phyloP scores from a whole-genome alignment of 2,797 vertebrate genomes.

The Acrossocheilus wenchowensis region DNA sequence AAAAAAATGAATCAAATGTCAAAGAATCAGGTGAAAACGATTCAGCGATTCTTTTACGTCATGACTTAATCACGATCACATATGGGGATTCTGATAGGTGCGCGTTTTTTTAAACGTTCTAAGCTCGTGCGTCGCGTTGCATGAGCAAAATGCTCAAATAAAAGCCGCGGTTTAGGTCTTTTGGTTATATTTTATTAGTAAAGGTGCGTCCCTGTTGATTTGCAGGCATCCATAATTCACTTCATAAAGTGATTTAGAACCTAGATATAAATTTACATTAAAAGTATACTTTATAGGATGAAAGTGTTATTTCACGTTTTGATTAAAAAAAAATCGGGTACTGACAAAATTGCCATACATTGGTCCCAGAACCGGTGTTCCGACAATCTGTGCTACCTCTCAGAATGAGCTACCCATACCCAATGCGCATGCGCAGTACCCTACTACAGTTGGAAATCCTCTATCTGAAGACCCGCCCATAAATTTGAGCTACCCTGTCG shows the following conservation, averaged over 20 bases:
- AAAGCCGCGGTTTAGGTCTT: background rate
- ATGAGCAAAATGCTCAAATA: too few relatives aligned
- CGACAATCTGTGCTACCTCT: too few relatives aligned
- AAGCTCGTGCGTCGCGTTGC: too few relatives aligned
- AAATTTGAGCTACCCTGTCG: too few relatives aligned
- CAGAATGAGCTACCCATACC: too few relatives aligned
- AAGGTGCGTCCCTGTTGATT: background rate
- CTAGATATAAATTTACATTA: background rate
- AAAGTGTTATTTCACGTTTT: background rate
- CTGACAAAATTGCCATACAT: background rate
- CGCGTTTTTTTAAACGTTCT: too few relatives aligned
- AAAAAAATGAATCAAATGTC: background rate
- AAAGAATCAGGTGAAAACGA: background rate
- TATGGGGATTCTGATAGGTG: background rate
- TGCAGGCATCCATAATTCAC: background rate
- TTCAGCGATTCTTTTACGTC: background rate
- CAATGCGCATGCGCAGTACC: too few relatives aligned
- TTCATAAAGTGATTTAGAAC: background rate
- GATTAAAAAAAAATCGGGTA: background rate
- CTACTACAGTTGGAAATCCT: too few relatives aligned
- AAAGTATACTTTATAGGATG: background rate
- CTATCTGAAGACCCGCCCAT: too few relatives aligned
- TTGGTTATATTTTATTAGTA: background rate
- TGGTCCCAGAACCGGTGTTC: background rate
- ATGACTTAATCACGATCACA: background rate